A percentile compares a stretch with the other conserved stretches of the same genome.
Conservation (phyloP, 2,888 invertebrate species). For the Tenodera sinensis region DNA sequence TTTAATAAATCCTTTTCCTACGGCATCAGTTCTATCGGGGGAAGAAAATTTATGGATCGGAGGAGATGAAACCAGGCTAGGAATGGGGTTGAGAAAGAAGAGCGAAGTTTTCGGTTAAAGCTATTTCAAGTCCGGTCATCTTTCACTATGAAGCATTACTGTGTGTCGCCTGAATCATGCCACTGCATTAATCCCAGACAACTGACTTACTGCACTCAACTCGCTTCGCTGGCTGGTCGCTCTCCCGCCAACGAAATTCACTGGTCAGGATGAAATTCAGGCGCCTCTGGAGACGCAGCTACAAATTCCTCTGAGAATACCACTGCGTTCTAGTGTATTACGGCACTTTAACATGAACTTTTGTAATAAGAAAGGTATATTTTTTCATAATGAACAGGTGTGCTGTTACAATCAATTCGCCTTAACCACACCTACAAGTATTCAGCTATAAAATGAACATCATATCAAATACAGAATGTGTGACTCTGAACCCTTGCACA, state of each 20-base stretch:
- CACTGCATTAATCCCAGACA: neutral
- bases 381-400: no score
- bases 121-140: neutral
- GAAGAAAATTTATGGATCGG: neutral
- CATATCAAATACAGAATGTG: no score
- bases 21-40: neutral
- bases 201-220: constrained; percentile 1
- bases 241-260: neutral
- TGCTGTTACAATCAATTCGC: no score
- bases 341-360: no score
- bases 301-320: no score
- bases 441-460: no score
- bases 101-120: neutral
- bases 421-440: no score
- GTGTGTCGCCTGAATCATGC: neutral
- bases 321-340: no score
- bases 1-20: neutral
- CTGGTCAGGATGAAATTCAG: neutral
- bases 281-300: neutral
- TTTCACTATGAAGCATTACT: constrained; percentile 10
- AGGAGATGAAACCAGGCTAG: neutral
- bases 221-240: neutral
- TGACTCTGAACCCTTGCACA: no score
- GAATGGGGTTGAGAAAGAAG: neutral
- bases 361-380: no score